These are phyloP conservation scores for Petrocephalus microphthalmus DNA, from an alignment of 2,113 vertebrate species.

Conservation along the genomic window DNA sequence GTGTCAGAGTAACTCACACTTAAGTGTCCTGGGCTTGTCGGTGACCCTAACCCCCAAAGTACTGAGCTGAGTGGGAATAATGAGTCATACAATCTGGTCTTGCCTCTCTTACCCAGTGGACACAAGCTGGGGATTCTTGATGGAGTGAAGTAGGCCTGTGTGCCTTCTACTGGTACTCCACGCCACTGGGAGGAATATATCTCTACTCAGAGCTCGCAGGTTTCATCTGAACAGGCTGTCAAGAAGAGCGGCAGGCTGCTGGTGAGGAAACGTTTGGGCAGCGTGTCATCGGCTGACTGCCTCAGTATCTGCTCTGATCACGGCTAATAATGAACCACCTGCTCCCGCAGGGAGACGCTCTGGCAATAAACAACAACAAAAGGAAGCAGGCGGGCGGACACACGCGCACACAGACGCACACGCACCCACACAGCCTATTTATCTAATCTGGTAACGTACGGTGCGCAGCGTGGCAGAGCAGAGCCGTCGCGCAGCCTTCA, in stretches of 20 bases:
- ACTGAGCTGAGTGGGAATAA: conserved; percentile 31
- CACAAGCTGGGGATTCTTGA: conserved; percentile 25
- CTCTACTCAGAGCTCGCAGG: conserved; percentile 49
- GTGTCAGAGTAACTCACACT: neutral
- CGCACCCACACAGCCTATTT: neutral
- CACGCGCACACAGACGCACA: neutral
- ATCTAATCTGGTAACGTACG: neutral
- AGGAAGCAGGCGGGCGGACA: neutral
- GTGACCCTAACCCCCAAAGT: conserved; percentile 37
- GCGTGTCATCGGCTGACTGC: conserved; percentile 36
- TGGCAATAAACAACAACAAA: neutral
- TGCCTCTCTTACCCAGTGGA: conserved; percentile 24
- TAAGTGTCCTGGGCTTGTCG: neutral
- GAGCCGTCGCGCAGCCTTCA: neutral
- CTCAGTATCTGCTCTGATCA: conserved; percentile 4
- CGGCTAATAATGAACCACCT: conserved; percentile 2
- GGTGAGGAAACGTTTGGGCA: conserved; percentile 33
- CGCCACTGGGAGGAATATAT: conserved; percentile 49
- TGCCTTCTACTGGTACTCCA: conserved; percentile 34
- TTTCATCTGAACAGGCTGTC: conserved; percentile 57
- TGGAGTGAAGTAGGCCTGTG: conserved; percentile 46
- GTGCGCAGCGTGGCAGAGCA: neutral
- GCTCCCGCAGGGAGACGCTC: conserved; percentile 14
- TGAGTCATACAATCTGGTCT: conserved; percentile 38
- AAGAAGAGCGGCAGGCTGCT: conserved; percentile 50